Evolutionary conservation across 2,888 invertebrate species (phyloP).

Genomic region (Rhingia rostrata): DNA sequence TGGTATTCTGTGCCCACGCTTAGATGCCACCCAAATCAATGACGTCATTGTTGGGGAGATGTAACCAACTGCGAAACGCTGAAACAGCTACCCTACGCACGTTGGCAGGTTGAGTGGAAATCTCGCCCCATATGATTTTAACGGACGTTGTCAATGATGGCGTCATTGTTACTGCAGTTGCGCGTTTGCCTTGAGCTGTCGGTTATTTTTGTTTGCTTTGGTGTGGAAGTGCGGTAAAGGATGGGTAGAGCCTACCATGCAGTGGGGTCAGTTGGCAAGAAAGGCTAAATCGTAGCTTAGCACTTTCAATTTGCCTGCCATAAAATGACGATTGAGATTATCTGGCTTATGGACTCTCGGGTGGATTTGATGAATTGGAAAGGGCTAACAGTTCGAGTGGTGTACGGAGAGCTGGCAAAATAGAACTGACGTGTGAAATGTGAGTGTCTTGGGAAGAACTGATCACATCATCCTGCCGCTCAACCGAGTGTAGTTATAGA

Average conservation of each 20-base stretch:
- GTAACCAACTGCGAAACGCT: slow-evolving; percentile 25
- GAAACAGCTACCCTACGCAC: background rate
- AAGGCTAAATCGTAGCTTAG: background rate
- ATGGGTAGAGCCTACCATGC: background rate
- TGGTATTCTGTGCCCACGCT: slow-evolving; percentile 53
- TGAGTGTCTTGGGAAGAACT: no score
- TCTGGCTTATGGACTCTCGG: no score
- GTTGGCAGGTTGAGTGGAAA: slow-evolving; percentile 1
- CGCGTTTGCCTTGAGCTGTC: slow-evolving; percentile 30
- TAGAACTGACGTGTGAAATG: no score
- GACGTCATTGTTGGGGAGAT: slow-evolving; percentile 79
- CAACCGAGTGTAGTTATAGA: no score
- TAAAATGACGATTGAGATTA: no score
- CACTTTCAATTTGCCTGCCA: no score
- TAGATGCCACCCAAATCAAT: slow-evolving; percentile 75
- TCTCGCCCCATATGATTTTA: background rate
- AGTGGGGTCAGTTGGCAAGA: background rate
- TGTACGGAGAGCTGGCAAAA: no score
- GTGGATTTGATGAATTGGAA: no score
- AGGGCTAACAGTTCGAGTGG: no score
- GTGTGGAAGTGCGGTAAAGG: background rate
- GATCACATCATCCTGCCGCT: no score
- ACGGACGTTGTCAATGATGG: slow-evolving; percentile 38
- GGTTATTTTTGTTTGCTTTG: background rate
- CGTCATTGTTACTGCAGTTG: slow-evolving; percentile 56